A percentile compares a stretch with the other conserved stretches of the same genome.
Conservation (phyloP, 1,140 invertebrate species). For the Achroia grisella region DNA sequence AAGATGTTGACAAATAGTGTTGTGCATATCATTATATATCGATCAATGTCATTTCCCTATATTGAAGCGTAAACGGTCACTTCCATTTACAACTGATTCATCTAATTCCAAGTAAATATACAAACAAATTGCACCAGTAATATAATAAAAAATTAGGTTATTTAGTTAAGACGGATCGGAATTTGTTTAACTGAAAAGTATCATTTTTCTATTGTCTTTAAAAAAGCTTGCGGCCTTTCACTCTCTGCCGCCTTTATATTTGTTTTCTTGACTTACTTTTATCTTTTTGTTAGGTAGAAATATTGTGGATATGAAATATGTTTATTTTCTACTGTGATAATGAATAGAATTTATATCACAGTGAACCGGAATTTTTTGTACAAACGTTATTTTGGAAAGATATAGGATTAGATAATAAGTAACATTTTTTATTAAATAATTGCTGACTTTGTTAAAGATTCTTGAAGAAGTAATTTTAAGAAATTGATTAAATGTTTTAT, state of each 20-base stretch:
- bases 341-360: no score
- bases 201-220: conserved; percentile 47
- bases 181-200: conserved; percentile 42
- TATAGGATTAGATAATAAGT: no score
- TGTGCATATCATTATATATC: conserved; percentile 29
- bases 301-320: conserved; percentile 15
- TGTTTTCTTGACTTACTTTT: conserved; percentile 24
- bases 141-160: conserved; percentile 4
- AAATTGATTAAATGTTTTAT: no score
- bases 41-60: conserved; percentile 19
- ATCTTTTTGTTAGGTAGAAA: conserved; percentile 20
- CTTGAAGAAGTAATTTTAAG: no score
- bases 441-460: no score
- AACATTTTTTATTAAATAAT: no score
- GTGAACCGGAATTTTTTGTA: no score
- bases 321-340: not conserved
- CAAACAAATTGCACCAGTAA: conserved; percentile 12
- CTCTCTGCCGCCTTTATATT: conserved; percentile 35
- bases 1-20: conserved; percentile 36
- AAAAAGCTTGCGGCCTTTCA: conserved; percentile 41
- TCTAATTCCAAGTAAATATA: not conserved
- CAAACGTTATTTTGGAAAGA: no score
- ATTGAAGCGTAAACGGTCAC: not conserved
- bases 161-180: conserved; percentile 7
- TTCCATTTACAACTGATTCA: not conserved